Base-by-base conservation (phyloP, 2,888 invertebrate genomes). In the Archips crataeganus region DNA sequence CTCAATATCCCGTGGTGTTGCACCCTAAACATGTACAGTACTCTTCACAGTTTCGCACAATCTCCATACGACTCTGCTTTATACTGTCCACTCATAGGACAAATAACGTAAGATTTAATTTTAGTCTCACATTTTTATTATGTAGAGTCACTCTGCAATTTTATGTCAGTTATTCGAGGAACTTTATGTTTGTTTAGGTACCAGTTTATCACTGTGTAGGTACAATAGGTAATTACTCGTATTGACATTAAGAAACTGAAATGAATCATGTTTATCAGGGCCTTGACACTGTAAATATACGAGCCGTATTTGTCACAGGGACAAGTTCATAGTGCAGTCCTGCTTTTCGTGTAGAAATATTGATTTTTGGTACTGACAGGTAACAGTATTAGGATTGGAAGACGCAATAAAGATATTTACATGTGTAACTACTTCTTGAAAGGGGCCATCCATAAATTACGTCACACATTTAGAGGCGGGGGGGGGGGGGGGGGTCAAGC, bases 251-350 rank as follows among this genome's bases (percentile, higher is more conserved):
- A 77, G 77, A 81, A 80, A 60, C 59, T 64, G 66, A 80, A 77
- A 78, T 87, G 87, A 87, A 75, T 89, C 87, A 87, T 51, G 63
- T 34, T 71, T 66, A 71, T 63, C 66, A 62, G 70, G 73, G 80
- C 80, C 82, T 81, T 84, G 82, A 78, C 83, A 81, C 75, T 85
- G 84, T 82, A 78, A 75, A 82, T 79, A 79, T 81, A 79, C 79
- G 79, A 79, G 81, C 76, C 77, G 79, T 74, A n/a, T 57, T 54
- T 57, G 71, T 71, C 69, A 75, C 23, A 49, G 60, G 75, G 71
- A 78, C 79, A 39, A 76, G 84, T 87, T 81, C 80, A 88, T 87
- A 89, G 87, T 82, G 60, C 13, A 4, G 42, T n/a, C 65, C 59
- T 62, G 32, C 13, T 54, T 65, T 5, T 61, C 39, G 11, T 11